Percentiles rank a stretch among this genome's conserved stretches.
Evolutionary conservation across 2,888 invertebrate species (phyloP).

Genomic region (Shargacucullia verbasci): DNA sequence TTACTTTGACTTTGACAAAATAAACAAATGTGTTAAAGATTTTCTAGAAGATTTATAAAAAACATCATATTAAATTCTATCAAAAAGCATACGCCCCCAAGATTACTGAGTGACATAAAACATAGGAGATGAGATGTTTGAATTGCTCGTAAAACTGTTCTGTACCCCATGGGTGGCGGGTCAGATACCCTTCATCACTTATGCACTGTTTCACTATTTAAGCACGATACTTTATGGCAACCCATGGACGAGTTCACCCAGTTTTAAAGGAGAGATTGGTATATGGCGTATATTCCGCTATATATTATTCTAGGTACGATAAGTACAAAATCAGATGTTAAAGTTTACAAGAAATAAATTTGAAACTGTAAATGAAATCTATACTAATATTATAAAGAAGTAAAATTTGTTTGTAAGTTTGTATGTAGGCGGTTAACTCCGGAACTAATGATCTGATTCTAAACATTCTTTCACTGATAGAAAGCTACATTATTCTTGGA

Average conservation of each 20-base stretch:
- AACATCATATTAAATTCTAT: neutral
- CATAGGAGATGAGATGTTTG: conserved; percentile 1
- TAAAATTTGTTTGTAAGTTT: no score
- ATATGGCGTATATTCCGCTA: conserved; percentile 14
- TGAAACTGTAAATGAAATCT: no score
- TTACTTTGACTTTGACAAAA: no score
- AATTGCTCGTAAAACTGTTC: conserved; percentile 30
- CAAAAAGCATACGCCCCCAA: neutral
- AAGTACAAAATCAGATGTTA: no score
- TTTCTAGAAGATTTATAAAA: no score
- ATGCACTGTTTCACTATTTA: conserved; percentile 38
- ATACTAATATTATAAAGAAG: no score
- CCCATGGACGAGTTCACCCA: conserved; percentile 21
- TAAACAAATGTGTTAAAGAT: no score
- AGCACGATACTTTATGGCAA: conserved; percentile 32
- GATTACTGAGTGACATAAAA: conserved; percentile 3
- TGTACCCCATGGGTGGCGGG: conserved; percentile 13
- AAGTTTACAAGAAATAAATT: no score
- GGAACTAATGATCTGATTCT: no score
- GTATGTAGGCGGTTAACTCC: no score
- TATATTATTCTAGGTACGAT: neutral
- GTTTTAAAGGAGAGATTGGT: conserved; percentile 21
- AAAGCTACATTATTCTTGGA: no score
- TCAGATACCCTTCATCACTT: conserved; percentile 35
- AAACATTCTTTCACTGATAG: no score